Base-by-base conservation (phyloP, 2,888 invertebrate genomes). In the Drosophila cognata region DNA sequence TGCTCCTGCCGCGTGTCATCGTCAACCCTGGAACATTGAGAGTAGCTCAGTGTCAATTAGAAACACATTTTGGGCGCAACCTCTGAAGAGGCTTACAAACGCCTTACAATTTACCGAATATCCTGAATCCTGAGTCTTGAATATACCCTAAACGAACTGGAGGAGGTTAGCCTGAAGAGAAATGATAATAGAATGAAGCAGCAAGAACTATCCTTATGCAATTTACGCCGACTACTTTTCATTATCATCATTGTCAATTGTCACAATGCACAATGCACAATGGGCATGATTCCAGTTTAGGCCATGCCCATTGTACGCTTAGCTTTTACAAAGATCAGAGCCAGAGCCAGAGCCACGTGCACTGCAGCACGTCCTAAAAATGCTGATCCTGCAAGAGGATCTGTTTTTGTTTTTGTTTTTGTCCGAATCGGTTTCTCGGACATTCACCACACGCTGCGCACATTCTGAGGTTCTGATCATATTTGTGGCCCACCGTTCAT, bases 11-110 rank as follows among this genome's bases (percentile, higher is more conserved):
- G 85, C 77, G 88, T 86, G 84, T 64, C 78, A 72, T 46, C 38
- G n/a, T n/a, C 28, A 6, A 29, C n/a, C 5, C 31, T 43, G 55
- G 46, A 28, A 48, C 8, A 28, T n/a, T 29, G 16, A 43, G 16
- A 21, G 41, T 46, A 68, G 58, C 58, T 43, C 57, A 41, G 46
- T 53, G 52, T 78, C 77, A 89, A 85, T 85, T 84, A 84, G 89
- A 87, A 82, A 74, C 68, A 71, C 71, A 87, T 86, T 81, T 75
- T 72, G 87, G 89, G 84, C 84, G 89, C 84, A 88, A 86, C 89
- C 84, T 85, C 89, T 85, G 85, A 87, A 85, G 89, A 89, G 85
- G 84, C 87, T 89, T 88, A 86, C 82, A 74, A 84, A 86, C 84
- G 87, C 88, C 87, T 77, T 63, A 69, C 72, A 51, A 68, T 70